A percentile compares a stretch with the other conserved stretches of the same genome.
Evolutionary conservation across 2,113 vertebrate species (phyloP).

Genomic region (Hylia prasina): DNA sequence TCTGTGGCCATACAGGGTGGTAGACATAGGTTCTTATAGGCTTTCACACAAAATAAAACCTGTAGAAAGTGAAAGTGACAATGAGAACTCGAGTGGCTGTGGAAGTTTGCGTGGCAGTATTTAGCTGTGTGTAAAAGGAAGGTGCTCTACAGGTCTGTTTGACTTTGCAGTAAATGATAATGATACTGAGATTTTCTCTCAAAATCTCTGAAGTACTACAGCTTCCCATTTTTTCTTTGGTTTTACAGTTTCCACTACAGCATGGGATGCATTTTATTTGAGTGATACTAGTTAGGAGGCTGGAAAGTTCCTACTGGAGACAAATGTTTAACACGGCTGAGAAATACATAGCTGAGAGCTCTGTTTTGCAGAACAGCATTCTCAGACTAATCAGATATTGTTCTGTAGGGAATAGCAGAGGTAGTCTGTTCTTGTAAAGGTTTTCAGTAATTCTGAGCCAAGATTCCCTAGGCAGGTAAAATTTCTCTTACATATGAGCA

Average conservation of each 20-base stretch:
- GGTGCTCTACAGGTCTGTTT: neutral
- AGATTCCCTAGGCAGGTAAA: neutral
- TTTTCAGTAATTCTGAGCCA: neutral
- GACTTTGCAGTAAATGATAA: neutral
- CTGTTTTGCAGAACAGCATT: neutral
- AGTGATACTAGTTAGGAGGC: neutral
- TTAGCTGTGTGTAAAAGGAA: neutral
- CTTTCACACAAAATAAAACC: neutral
- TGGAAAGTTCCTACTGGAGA: neutral
- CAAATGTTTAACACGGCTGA: neutral
- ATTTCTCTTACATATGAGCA: neutral
- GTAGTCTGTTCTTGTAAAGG: neutral
- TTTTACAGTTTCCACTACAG: neutral
- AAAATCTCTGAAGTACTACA: neutral
- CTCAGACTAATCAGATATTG: neutral
- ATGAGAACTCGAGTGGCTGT: fast-evolving
- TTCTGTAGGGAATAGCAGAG: neutral
- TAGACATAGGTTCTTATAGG: neutral
- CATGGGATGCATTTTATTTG: neutral
- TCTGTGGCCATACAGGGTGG: neutral
- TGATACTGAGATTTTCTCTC: neutral
- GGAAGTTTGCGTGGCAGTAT: neutral
- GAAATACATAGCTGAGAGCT: neutral
- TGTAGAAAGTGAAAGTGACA: neutral
- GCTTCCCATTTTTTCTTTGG: neutral